These are phyloP conservation scores for Drosophila paranaensis DNA, from an alignment of 2,888 invertebrate genomes.

Conservation along the genomic window DNA sequence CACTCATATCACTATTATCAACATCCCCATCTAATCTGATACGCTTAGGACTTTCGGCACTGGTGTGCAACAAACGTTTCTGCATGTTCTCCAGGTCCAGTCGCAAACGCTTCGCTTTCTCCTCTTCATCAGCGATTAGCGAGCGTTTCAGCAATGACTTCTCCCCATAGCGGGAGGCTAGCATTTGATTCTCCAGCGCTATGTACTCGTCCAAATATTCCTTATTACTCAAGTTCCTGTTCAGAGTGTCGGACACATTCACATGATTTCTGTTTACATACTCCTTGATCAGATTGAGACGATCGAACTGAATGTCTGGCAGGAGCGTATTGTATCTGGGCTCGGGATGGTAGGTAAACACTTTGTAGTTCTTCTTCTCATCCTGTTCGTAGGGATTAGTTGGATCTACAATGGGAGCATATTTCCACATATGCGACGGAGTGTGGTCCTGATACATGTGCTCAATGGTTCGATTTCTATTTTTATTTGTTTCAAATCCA, in stretches of 20 bases:
- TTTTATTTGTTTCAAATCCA: conserved; percentile 34
- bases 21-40: neutral
- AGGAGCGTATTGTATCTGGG: conserved; percentile 83
- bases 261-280: conserved; percentile 73
- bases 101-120: conserved; percentile 21
- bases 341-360: conserved; percentile 82
- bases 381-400: conserved; percentile 81
- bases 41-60: conserved; percentile 11
- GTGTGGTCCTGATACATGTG: conserved; percentile 74
- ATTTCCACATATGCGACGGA: conserved; percentile 77
- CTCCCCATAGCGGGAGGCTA: conserved; percentile 57
- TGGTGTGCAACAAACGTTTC: conserved; percentile 2
- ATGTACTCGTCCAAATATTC: conserved; percentile 81
- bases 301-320: conserved; percentile 81
- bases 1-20: neutral
- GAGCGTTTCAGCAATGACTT: neutral
- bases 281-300: conserved; percentile 82
- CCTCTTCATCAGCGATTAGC: neutral
- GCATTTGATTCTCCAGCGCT: conserved; percentile 78
- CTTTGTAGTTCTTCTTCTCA: conserved; percentile 82
- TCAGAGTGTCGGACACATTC: conserved; percentile 40
- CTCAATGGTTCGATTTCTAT: conserved; percentile 47
- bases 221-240: conserved; percentile 65
- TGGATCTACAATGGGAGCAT: conserved; percentile 80
- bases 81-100: conserved; percentile 3